Base-by-base conservation (phyloP, 2,113 vertebrate genomes). In the Platysternon megacephalum region DNA sequence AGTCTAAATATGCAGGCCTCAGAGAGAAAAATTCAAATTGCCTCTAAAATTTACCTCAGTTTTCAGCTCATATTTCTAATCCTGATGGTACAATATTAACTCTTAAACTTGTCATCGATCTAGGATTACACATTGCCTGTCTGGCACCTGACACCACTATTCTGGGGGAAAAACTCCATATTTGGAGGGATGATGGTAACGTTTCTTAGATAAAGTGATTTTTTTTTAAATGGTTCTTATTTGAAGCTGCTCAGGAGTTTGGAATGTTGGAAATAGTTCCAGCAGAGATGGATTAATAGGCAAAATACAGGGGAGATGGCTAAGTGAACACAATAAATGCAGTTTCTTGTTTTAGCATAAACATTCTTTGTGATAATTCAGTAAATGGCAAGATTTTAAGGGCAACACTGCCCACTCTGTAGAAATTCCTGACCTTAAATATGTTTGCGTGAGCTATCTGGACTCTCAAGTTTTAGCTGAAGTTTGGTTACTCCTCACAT, bases 321-420 rank as follows among this genome's bases (percentile, higher is more conserved):
- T 46, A 58, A 11, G 5, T 9, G 65, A 55, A 7, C 0, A 0
- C 6, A 49, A 55, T 44, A 44, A 78, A 29, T 78, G 74, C 24
- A 11, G 2, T 22, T 83, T 78, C 8, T 72, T 72, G 19, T 39
- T 72, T 46, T 44, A 46, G 44, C 10, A 78, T 44, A 78, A 74
- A 78, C 74, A 78, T 78, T 78, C 13, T 46, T 78, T 46, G 22
- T 44, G 42, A 29, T 76, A 76, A 76, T 44, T 26, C 24, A 76
- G 26, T 78, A 78, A 78, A 78, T 78, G 44, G 13, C 26, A 28
- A 78, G 11, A 78, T 76, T 76, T 76, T 28, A 68, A 76, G 9
- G 72, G 72, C 6, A 24, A 13, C 39, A 44, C 72, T 46, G 13
- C 74, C 13, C 39, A 78, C 5, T 29, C 24, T 14, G 7, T 46